Base-by-base conservation (phyloP, 2,888 invertebrate genomes). In the Amorpha juglandis region DNA sequence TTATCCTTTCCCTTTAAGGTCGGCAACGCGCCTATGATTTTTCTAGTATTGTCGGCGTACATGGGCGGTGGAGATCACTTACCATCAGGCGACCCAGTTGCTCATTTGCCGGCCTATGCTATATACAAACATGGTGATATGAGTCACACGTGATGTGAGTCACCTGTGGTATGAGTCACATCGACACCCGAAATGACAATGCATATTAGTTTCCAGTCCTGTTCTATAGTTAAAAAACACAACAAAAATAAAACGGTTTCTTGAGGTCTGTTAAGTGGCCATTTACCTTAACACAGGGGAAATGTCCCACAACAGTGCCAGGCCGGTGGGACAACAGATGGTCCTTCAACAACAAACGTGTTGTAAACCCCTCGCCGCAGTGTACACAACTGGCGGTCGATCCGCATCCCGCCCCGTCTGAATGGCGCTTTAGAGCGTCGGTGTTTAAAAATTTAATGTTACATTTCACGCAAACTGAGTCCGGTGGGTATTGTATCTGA, bases 311-410 rank as follows among this genome's bases (percentile, higher is more conserved):
- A 0, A 47, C 69, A 14, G 4, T 19, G 9, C 16, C 52, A 12
- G 51, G 50, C 7, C 67, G 63, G 62, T 81, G 81, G 1, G 38
- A 64, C 3, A 68, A 8, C 4, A 76, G 16, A 66, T 81, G 81
- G 0, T 71, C 68, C 14, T 70, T 69, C 9, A 81, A 63, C 9
- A 62, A 35, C 8, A 73, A 42, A 0, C 62, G 16, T 0, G 67
- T 55, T 0, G 8, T 19, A 38, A 78, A 78, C 2, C 51, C 35
- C 0, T 72, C 71, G 0, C 81, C 81, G 50, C 81, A 81, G 35
- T 74, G 74, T 0, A 71, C 33, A 7, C 81, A 81, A 52, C 64
- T 38, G 11, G 62, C 62, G n/a, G 11, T 7, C 1, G 38, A 21
- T 8, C 7, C 21, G 27, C 52, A 52, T 11, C 21, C n/a, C 47